A percentile compares a stretch with the other conserved stretches of the same genome.
phyloP scores from a whole-genome alignment of 2,888 invertebrate genomes.

The Spodoptera exigua region DNA sequence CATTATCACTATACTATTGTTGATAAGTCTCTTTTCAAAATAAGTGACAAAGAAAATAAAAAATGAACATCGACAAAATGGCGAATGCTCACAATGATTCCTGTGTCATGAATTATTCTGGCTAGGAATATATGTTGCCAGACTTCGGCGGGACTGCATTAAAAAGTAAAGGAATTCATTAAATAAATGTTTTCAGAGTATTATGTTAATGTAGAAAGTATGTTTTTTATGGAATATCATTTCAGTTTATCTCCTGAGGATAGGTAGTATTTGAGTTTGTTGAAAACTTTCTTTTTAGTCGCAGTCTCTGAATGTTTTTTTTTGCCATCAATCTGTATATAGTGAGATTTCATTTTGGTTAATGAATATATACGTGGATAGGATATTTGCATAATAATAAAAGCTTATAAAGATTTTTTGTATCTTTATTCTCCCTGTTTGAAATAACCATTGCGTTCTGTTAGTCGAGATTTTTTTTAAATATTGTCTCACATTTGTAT shows the following conservation, averaged over 20 bases:
- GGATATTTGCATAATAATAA: no score
- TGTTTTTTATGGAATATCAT: slow-evolving; percentile 11
- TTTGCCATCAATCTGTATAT: no score
- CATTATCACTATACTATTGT: no score
- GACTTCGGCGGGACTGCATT: slow-evolving; percentile 27
- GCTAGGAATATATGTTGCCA: slow-evolving; percentile 20
- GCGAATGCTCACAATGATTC: slow-evolving; percentile 17
- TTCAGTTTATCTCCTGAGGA: background rate
- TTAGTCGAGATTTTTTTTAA: no score
- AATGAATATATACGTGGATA: no score
- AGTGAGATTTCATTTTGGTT: no score
- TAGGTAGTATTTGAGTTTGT: slow-evolving; percentile 2
- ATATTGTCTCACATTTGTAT: no score
- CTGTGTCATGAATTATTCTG: slow-evolving; percentile 40
- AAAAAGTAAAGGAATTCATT: slow-evolving; percentile 44
- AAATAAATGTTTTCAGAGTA: slow-evolving; percentile 28
- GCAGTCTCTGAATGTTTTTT: background rate
- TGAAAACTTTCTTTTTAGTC: background rate
- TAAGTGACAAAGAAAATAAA: background rate
- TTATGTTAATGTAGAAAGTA: background rate
- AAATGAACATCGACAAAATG: slow-evolving; percentile 13
- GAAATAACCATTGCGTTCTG: no score
- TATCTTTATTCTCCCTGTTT: no score
- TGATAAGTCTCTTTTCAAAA: background rate
- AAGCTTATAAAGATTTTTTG: no score